Conservation (phyloP, 2,113 vertebrate species). For the Gallinago undulata region DNA sequence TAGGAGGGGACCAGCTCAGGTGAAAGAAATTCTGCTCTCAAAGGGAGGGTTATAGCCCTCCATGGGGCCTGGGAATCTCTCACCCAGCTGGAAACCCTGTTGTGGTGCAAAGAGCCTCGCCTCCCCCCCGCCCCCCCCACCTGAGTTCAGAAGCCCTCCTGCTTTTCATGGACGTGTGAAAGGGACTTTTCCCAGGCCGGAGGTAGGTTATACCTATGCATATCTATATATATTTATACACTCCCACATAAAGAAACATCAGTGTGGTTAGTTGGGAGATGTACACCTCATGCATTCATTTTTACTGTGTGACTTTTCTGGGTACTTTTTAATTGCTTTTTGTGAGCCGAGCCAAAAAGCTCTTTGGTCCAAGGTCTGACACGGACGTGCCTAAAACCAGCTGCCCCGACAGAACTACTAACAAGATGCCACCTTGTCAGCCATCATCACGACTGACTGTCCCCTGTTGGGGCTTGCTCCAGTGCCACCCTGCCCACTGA, state of each 20-base stretch:
- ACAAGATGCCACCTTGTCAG: background rate
- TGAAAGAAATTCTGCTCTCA: background rate
- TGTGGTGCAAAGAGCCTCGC: background rate
- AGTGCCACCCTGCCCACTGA: background rate
- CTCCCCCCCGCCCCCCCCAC: too few relatives aligned
- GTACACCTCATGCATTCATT: rapidly evolving
- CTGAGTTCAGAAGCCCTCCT: background rate
- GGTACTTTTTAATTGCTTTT: background rate
- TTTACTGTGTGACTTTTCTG: background rate
- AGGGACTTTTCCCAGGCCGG: background rate
- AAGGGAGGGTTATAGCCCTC: background rate
- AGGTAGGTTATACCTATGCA: background rate
- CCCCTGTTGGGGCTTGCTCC: background rate
- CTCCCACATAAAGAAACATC: background rate
- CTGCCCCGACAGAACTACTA: background rate
- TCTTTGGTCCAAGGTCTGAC: background rate
- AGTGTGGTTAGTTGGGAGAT: background rate
- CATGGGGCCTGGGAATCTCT: rapidly evolving
- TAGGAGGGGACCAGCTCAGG: background rate
- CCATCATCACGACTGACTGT: rapidly evolving
- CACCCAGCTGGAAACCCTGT: background rate
- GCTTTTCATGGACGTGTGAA: background rate
- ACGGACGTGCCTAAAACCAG: background rate
- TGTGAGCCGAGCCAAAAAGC: background rate
- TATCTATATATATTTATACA: rapidly evolving